Evolutionary conservation across 2,888 invertebrate genomes (phyloP).

Genomic region (Cryptocephalus primarius): DNA sequence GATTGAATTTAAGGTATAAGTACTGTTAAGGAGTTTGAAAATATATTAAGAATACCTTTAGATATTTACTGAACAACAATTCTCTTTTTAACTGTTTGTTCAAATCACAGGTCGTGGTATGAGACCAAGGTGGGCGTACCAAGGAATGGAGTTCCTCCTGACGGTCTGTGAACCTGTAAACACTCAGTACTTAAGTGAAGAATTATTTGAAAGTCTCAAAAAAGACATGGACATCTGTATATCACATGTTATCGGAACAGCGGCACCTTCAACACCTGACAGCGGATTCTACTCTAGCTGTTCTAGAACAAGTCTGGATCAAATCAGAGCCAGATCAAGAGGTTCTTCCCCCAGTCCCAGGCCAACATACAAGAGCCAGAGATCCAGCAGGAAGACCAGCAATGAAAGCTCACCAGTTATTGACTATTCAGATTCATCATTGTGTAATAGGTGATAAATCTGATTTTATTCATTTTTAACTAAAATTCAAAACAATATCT

Average conservation of each 20-base stretch:
- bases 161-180: conserved; percentile 76
- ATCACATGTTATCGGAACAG: conserved; percentile 68
- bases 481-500: neutral
- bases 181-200: conserved; percentile 62
- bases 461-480: no score
- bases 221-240: conserved; percentile 74
- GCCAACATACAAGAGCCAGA: conserved; percentile 32
- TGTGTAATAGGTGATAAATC: conserved; percentile 9
- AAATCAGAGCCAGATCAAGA: conserved; percentile 26
- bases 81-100: no score
- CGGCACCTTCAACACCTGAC: conserved; percentile 33
- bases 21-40: no score
- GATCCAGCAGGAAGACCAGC: conserved; percentile 28
- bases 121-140: conserved; percentile 79
- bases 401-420: conserved; percentile 24
- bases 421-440: conserved; percentile 18
- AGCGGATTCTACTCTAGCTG: conserved; percentile 31
- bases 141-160: conserved; percentile 79
- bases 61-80: no score
- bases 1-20: neutral
- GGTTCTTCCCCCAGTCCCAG: conserved; percentile 34
- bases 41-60: no score
- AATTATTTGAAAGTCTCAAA: conserved; percentile 73
- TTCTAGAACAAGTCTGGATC: conserved; percentile 28
- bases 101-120: conserved; percentile 45